Percentiles rank a stretch among this genome's conserved stretches.
Conservation (phyloP, 2,113 vertebrate genomes). For the Lagopus muta region DNA sequence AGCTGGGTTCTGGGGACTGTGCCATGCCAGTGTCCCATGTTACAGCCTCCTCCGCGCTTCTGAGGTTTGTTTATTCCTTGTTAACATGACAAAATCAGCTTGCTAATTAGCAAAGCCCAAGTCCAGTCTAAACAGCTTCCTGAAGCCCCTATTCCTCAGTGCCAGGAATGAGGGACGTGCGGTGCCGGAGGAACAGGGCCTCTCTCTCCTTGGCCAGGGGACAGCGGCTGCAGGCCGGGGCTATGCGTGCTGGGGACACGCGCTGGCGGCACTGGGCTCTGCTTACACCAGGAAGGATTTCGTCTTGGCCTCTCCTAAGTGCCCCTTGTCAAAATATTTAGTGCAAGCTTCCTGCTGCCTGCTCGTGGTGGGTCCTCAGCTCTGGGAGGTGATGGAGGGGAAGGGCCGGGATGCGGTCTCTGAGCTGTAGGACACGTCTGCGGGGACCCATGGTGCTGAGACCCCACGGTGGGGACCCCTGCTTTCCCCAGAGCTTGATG, state of each 20-base stretch:
- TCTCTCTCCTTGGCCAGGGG: background rate
- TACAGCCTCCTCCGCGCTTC: background rate
- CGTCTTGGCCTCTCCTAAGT: background rate
- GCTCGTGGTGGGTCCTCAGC: background rate
- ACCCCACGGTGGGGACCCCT: background rate
- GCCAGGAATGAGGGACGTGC: background rate
- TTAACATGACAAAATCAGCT: background rate
- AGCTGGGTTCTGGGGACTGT: background rate
- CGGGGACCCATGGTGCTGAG: background rate
- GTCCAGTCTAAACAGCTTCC: slow-evolving; percentile 32
- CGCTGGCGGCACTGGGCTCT: accelerated
- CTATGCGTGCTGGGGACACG: accelerated
- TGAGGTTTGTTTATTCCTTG: slow-evolving; percentile 34
- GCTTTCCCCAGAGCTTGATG: background rate
- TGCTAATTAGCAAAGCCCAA: background rate
- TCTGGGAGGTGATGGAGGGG: background rate
- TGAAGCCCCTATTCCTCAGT: background rate
- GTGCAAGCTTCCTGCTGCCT: accelerated
- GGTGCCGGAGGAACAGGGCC: background rate
- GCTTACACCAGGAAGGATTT: slow-evolving; percentile 2
- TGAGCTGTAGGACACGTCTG: accelerated
- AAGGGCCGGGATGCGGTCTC: accelerated
- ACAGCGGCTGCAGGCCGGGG: background rate
- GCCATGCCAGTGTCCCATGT: accelerated
- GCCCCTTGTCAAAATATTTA: slow-evolving; percentile 43